These are phyloP conservation scores for Apodemia hepburni DNA, from an alignment of 2,888 invertebrate genomes.

Conservation along the genomic window DNA sequence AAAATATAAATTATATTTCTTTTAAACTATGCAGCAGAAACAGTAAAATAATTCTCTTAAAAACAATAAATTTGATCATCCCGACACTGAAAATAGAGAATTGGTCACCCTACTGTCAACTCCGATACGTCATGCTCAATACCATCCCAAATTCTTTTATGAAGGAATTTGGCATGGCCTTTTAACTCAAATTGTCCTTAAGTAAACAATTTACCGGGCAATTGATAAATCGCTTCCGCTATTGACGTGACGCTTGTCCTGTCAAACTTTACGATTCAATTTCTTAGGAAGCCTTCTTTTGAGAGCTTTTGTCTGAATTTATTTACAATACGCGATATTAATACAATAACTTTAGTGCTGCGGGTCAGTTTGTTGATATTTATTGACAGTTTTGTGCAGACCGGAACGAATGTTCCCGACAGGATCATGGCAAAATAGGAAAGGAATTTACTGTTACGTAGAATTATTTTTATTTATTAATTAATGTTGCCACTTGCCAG, in stretches of 20 bases:
- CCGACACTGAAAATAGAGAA: not conserved
- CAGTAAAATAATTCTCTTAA: not conserved
- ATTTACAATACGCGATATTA: not conserved
- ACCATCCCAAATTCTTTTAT: constrained; percentile 47
- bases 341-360: constrained; percentile 21
- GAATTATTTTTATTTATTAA: no score
- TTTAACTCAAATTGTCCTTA: constrained; percentile 68
- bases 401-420: not conserved
- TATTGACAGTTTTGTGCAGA: constrained; percentile 16
- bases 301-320: not conserved
- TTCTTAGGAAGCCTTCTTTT: constrained; percentile 41
- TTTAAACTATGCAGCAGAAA: no score
- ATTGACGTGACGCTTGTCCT: constrained; percentile 40
- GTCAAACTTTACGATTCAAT: constrained; percentile 61
- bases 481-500: no score
- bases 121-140: constrained; percentile 27
- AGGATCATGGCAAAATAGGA: no score
- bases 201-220: constrained; percentile 74
- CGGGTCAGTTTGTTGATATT: constrained; percentile 11
- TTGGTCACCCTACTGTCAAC: constrained; percentile 3
- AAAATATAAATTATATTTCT: no score
- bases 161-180: constrained; percentile 64
- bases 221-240: constrained; percentile 63
- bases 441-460: no score
- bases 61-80: not conserved